Conservation (phyloP, 1,140 invertebrate species). For the fruit fly (Drosophila melanogaster) region DNA sequence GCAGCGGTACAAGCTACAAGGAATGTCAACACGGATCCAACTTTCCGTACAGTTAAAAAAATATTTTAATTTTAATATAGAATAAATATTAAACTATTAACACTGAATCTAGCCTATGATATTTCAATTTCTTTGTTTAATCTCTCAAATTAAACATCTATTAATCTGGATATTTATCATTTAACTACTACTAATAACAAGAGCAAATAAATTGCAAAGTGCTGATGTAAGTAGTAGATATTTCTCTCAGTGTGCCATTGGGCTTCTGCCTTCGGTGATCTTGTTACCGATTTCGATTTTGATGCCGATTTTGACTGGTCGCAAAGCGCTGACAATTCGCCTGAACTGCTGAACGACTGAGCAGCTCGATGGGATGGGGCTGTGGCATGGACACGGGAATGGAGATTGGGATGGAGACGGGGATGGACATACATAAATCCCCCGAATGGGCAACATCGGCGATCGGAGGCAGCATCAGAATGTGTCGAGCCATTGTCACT, state of each 20-base stretch:
- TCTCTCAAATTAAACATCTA: too few relatives aligned
- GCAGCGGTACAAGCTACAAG: constrained; percentile 40
- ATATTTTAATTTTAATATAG: not conserved
- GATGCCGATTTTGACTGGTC: constrained; percentile 78
- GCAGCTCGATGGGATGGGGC: not conserved
- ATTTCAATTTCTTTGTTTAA: too few relatives aligned
- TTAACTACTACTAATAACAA: too few relatives aligned
- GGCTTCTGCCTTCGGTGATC: constrained; percentile 59
- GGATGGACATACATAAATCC: constrained; percentile 62
- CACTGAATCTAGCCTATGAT: too few relatives aligned
- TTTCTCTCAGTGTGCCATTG: constrained; percentile 30
- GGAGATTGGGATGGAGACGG: constrained; percentile 1
- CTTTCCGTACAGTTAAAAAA: constrained; percentile 3
- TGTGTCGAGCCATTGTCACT: constrained; percentile 77
- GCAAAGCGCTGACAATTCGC: constrained; percentile 76
- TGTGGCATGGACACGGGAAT: constrained; percentile 4
- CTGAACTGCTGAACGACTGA: constrained; percentile 53
- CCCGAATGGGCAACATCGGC: constrained; percentile 24
- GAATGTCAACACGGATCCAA: constrained; percentile 58
- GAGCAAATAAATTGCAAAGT: too few relatives aligned
- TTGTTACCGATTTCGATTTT: constrained; percentile 83
- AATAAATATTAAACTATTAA: too few relatives aligned
- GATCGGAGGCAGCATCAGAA: constrained; percentile 44
- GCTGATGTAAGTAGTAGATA: too few relatives aligned
- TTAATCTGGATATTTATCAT: too few relatives aligned